A percentile compares a stretch with the other conserved stretches of the same genome.
phyloP scores from a whole-genome alignment of 1,140 invertebrate genomes.

The Calliphora vicina region DNA sequence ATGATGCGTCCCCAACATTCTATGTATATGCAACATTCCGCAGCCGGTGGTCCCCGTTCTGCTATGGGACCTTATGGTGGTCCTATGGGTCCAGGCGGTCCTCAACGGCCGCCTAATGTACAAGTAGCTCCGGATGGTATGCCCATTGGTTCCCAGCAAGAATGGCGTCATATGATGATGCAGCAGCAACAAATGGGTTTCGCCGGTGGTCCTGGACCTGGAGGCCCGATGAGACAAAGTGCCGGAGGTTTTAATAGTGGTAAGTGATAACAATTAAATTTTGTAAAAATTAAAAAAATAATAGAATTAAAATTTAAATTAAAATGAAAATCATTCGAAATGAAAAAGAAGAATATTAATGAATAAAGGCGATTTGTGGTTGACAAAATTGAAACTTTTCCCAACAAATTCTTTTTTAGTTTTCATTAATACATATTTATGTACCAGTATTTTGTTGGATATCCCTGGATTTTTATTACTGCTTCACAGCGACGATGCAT shows the following conservation, averaged over 20 bases:
- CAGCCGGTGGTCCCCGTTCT: slow-evolving; percentile 49
- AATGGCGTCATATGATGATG: slow-evolving; percentile 78
- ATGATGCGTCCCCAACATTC: slow-evolving; percentile 74
- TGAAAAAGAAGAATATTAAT: too few relatives aligned
- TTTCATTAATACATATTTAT: too few relatives aligned
- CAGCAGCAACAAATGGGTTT: slow-evolving; percentile 71
- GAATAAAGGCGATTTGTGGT: too few relatives aligned
- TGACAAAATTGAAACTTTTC: too few relatives aligned
- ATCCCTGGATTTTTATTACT: too few relatives aligned
- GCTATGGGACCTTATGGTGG: slow-evolving; percentile 65
- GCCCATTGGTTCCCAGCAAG: slow-evolving; percentile 69
- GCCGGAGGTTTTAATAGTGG: slow-evolving; percentile 74
- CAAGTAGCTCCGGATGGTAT: slow-evolving; percentile 66
- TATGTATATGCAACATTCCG: slow-evolving; percentile 64
- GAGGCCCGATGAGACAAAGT: slow-evolving; percentile 67
- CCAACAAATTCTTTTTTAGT: background rate
- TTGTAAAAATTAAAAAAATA: background rate
- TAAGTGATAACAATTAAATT: slow-evolving; percentile 44
- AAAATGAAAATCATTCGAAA: too few relatives aligned
- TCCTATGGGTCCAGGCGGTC: slow-evolving; percentile 60
- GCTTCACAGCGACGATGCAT: too few relatives aligned
- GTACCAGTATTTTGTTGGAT: too few relatives aligned
- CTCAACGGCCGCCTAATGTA: slow-evolving; percentile 66
- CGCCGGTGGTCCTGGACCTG: slow-evolving; percentile 64
- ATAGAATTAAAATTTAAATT: too few relatives aligned